A percentile compares a stretch with the other conserved stretches of the same genome.
These are phyloP conservation scores for Siderastrea siderea DNA, from an alignment of 92 coral and sea anemone species.

Conservation along the genomic window DNA sequence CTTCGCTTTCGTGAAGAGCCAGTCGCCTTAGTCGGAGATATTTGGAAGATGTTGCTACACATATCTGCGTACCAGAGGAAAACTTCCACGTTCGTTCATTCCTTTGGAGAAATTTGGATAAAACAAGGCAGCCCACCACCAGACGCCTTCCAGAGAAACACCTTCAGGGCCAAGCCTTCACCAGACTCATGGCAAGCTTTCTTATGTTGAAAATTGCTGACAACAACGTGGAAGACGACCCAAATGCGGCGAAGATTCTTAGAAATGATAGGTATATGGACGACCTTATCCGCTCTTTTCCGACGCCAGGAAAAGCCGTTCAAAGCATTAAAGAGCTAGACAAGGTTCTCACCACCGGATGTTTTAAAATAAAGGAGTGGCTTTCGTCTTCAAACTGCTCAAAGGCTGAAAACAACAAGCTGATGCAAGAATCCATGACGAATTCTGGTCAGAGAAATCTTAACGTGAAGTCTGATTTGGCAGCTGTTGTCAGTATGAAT, in stretches of 20 bases:
- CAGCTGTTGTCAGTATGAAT: slow-evolving; percentile 35
- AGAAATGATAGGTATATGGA: slow-evolving; percentile 50
- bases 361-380: slow-evolving; percentile 59
- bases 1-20: slow-evolving; percentile 67
- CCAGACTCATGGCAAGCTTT: slow-evolving; percentile 59
- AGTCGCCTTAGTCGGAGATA: slow-evolving; percentile 58
- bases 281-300: slow-evolving; percentile 47
- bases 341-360: slow-evolving; percentile 49
- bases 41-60: slow-evolving; percentile 76
- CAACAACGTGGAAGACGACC: slow-evolving; percentile 36
- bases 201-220: slow-evolving; percentile 65
- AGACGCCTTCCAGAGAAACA: slow-evolving; percentile 36
- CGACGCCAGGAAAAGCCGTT: slow-evolving; percentile 27
- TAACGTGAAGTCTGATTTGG: not conserved
- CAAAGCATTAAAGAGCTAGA: slow-evolving; percentile 36
- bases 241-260: slow-evolving; percentile 24
- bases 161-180: slow-evolving; percentile 65
- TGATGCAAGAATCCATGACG: not conserved
- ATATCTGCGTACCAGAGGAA: slow-evolving; percentile 46
- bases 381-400: not conserved
- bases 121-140: slow-evolving; percentile 18
- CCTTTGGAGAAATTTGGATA: slow-evolving; percentile 50
- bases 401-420: not conserved
- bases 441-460: not conserved
- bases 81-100: slow-evolving; percentile 61